A percentile compares a stretch with the other conserved stretches of the same genome.
These are phyloP conservation scores for Urophycis tenuis DNA, from an alignment of 2,797 vertebrate species.

Conservation along the genomic window DNA sequence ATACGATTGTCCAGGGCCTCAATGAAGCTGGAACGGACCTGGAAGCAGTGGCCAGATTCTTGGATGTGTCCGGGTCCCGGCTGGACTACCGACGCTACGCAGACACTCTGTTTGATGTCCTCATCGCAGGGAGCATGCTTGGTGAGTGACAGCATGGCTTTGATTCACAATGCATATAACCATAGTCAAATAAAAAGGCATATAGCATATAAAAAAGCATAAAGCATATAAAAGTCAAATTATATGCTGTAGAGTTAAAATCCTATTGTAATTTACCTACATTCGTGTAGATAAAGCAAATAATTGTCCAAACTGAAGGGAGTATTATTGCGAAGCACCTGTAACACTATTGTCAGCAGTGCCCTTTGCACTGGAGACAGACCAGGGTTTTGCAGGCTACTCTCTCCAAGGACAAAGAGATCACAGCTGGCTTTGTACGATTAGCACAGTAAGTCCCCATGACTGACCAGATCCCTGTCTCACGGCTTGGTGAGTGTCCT, in stretches of 20 bases:
- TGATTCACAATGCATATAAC: not conserved
- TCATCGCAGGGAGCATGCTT: conserved; percentile 91
- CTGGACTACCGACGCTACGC: conserved; percentile 93
- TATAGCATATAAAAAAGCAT: too few species aligned
- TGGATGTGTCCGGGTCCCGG: conserved; percentile 82
- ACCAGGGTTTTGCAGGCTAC: too few species aligned
- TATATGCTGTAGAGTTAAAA: too few species aligned
- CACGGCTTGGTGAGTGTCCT: not conserved
- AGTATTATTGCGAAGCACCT: too few species aligned
- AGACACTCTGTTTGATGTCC: conserved; percentile 89
- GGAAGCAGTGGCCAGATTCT: conserved; percentile 87
- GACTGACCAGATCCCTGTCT: conserved; percentile 23
- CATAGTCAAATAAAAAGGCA: too few species aligned
- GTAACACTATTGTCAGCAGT: too few species aligned
- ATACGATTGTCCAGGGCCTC: conserved; percentile 85
- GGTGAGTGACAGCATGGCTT: conserved; percentile 61
- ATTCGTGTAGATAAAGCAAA: too few species aligned
- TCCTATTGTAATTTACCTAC: too few species aligned
- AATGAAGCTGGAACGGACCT: conserved; percentile 84
- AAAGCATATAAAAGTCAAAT: too few species aligned
- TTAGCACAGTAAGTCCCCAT: conserved; percentile 29
- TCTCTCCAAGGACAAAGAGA: conserved; percentile 29
- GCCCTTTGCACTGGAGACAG: too few species aligned
- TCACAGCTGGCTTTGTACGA: conserved; percentile 23
- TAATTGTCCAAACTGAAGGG: too few species aligned